phyloP scores from a whole-genome alignment of 2,113 vertebrate species.

The Onychostruthus taczanowskii region DNA sequence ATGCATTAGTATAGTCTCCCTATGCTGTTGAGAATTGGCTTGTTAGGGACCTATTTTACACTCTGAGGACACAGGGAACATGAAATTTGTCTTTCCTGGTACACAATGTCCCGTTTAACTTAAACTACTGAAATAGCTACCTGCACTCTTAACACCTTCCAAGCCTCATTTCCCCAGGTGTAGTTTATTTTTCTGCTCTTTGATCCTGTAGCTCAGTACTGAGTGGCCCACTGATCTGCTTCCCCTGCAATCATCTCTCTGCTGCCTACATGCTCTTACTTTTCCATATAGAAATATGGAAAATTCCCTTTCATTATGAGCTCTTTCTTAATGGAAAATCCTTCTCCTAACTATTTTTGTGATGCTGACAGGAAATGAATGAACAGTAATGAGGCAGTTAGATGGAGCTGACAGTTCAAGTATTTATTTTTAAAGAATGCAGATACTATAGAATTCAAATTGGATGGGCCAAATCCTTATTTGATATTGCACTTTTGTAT shows the following conservation, averaged over 20 bases:
- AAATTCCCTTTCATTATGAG: not conserved
- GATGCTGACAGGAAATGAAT: not conserved
- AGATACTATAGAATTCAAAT: not conserved
- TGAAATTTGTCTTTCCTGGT: not conserved
- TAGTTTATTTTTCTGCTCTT: not conserved
- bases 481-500: not conserved
- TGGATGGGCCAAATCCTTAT: not conserved
- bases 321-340: not conserved
- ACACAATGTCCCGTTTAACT: not conserved
- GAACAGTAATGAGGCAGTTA: not conserved
- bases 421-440: conserved; percentile 14
- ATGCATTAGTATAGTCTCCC: not conserved
- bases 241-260: not conserved
- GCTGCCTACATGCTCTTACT: not conserved
- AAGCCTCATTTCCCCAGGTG: not conserved
- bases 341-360: not conserved
- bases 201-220: not conserved
- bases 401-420: not conserved
- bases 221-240: not conserved
- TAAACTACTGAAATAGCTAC: not conserved
- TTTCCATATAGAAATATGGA: not conserved
- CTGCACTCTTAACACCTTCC: not conserved
- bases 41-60: not conserved
- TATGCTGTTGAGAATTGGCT: not conserved
- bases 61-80: not conserved